phyloP scores from a whole-genome alignment of 2,888 invertebrate genomes.

The Chloroclystis v-ata region DNA sequence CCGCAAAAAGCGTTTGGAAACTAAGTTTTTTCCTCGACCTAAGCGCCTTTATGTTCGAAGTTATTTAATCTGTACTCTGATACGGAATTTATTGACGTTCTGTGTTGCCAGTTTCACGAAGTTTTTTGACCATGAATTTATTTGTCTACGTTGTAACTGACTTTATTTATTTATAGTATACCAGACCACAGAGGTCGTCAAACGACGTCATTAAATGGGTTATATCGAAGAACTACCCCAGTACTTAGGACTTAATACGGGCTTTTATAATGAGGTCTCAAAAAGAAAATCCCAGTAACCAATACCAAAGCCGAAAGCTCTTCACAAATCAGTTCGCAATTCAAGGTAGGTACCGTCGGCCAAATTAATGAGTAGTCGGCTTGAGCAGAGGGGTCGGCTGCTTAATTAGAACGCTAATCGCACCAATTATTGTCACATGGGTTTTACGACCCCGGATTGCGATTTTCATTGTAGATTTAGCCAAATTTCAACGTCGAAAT shows the following conservation, averaged over 20 bases:
- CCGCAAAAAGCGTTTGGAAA: slow-evolving; percentile 10
- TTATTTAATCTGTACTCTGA: slow-evolving; percentile 8
- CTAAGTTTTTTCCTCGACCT: slow-evolving; percentile 9
- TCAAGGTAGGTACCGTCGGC: slow-evolving; percentile 1
- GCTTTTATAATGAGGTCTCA: not conserved
- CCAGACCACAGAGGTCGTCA: too few relatives aligned
- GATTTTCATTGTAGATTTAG: too few relatives aligned
- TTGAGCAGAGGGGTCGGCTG: slow-evolving; percentile 10
- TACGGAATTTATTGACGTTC: slow-evolving; percentile 16
- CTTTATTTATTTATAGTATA: too few relatives aligned
- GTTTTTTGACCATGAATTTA: too few relatives aligned
- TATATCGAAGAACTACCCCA: too few relatives aligned
- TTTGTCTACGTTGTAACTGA: too few relatives aligned
- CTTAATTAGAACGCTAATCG: slow-evolving; percentile 26
- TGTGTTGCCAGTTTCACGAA: not conserved
- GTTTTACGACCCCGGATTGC: slow-evolving; percentile 8
- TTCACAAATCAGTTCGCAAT: not conserved
- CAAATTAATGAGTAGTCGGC: slow-evolving; percentile 12
- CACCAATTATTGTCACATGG: slow-evolving; percentile 23
- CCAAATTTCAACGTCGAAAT: too few relatives aligned
- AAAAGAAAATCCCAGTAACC: not conserved
- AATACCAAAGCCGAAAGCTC: not conserved
- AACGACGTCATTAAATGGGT: too few relatives aligned
- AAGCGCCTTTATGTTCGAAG: not conserved
- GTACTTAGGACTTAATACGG: too few relatives aligned